Conservation (phyloP, 2,888 invertebrate genomes). For the Callyntrura sp. region DNA sequence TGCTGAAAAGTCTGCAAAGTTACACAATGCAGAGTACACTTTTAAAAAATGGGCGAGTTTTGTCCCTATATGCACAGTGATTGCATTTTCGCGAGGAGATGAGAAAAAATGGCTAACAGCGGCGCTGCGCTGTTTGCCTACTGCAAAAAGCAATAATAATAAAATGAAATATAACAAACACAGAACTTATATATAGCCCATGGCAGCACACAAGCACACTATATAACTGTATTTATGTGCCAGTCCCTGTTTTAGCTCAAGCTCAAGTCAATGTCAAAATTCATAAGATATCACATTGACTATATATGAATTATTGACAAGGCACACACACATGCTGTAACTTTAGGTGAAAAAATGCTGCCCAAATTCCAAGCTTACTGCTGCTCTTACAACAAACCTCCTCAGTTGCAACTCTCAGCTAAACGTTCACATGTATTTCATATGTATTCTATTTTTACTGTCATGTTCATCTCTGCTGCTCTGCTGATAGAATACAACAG, state of each 20-base stretch:
- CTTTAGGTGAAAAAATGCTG: too few species aligned
- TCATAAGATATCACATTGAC: not conserved
- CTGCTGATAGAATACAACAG: too few species aligned
- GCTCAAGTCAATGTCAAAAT: slow-evolving; percentile 44
- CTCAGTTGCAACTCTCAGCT: not conserved
- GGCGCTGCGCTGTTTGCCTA: too few species aligned
- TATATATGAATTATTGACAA: slow-evolving; percentile 45
- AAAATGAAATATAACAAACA: not conserved
- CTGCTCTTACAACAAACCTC: not conserved
- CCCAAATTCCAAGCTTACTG: not conserved
- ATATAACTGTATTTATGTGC: not conserved
- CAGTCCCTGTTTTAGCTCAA: slow-evolving; percentile 28
- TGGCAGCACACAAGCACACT: not conserved
- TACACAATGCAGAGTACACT: not conserved
- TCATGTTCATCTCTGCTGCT: not conserved
- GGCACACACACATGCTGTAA: not conserved
- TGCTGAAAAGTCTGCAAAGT: not conserved
- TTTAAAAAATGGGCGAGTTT: not conserved
- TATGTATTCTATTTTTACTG: not conserved
- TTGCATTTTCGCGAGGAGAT: not conserved
- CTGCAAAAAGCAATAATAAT: not conserved
- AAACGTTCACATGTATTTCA: not conserved
- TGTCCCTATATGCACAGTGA: too few species aligned
- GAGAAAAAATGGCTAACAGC: not conserved
- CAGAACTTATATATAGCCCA: not conserved